These are phyloP conservation scores for Thamnaconus septentrionalis DNA, from an alignment of 2,113 vertebrate species.

Conservation along the genomic window DNA sequence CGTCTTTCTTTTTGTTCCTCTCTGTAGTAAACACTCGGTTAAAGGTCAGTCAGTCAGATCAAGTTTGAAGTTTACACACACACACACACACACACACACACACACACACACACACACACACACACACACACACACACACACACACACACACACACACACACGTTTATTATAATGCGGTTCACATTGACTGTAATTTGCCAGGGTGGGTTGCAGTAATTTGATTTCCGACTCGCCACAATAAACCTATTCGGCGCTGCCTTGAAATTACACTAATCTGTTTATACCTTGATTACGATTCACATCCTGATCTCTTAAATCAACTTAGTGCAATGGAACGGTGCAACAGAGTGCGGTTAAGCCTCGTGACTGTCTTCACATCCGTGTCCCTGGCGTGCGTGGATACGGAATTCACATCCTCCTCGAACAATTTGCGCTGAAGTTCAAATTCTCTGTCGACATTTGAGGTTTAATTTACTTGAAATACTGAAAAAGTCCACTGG, in stretches of 20 bases:
- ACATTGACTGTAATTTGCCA: slow-evolving; percentile 26
- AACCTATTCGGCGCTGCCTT: slow-evolving; percentile 19
- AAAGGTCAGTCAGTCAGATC: neutral
- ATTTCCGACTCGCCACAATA: slow-evolving; percentile 32
- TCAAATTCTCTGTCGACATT: too few species aligned
- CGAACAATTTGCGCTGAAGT: too few species aligned
- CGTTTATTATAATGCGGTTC: neutral
- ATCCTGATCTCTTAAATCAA: slow-evolving; percentile 44
- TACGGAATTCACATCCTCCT: too few species aligned
- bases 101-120: slow-evolving; percentile 19
- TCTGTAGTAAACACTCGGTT: too few species aligned
- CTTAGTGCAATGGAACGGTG: slow-evolving; percentile 30
- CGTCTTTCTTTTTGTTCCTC: neutral
- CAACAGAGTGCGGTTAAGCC: slow-evolving; percentile 7
- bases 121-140: neutral
- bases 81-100: slow-evolving; percentile 2
- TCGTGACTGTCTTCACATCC: neutral
- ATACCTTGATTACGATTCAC: slow-evolving; percentile 36
- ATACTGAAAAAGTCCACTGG: too few species aligned
- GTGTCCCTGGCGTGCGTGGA: too few species aligned
- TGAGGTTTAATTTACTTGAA: too few species aligned
- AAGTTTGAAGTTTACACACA: neutral
- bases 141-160: slow-evolving; percentile 15
- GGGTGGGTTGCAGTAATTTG: slow-evolving; percentile 1
- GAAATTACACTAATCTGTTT: slow-evolving; percentile 52